Conservation (phyloP, 2,888 invertebrate species). For the Acleris cristana region DNA sequence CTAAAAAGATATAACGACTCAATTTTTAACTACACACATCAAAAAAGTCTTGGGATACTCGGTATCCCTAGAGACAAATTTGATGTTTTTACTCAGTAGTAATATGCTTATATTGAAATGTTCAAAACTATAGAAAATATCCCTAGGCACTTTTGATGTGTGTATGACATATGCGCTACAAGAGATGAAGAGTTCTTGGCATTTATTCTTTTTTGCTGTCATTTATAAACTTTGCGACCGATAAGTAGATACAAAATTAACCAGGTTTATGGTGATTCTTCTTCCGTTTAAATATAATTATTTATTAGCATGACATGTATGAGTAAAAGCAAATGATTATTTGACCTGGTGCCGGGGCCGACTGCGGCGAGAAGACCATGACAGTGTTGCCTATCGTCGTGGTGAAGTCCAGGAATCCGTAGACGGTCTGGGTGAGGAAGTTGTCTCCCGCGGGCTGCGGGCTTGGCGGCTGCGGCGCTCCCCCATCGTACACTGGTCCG, state of each 20-base stretch:
- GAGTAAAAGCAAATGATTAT: conserved; percentile 40
- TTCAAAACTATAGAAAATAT: too few species aligned
- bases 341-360: conserved; percentile 88
- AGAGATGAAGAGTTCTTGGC: background rate
- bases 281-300: background rate
- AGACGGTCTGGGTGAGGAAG: conserved; percentile 94
- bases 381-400: conserved; percentile 97
- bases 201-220: background rate
- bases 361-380: conserved; percentile 97
- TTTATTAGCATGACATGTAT: background rate
- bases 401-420: conserved; percentile 96
- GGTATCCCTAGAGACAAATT: too few species aligned
- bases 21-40: too few species aligned
- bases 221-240: too few species aligned
- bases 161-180: background rate
- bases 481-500: conserved; percentile 57
- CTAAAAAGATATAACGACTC: too few species aligned
- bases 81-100: too few species aligned
- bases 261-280: too few species aligned
- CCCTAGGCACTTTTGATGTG: too few species aligned
- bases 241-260: too few species aligned
- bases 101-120: too few species aligned
- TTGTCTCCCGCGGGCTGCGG: conserved; percentile 53
- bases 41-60: too few species aligned
- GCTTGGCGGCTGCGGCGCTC: conserved; percentile 42